These are phyloP conservation scores for Isichthys henryi DNA, from an alignment of 2,113 vertebrate species.

Conservation along the genomic window DNA sequence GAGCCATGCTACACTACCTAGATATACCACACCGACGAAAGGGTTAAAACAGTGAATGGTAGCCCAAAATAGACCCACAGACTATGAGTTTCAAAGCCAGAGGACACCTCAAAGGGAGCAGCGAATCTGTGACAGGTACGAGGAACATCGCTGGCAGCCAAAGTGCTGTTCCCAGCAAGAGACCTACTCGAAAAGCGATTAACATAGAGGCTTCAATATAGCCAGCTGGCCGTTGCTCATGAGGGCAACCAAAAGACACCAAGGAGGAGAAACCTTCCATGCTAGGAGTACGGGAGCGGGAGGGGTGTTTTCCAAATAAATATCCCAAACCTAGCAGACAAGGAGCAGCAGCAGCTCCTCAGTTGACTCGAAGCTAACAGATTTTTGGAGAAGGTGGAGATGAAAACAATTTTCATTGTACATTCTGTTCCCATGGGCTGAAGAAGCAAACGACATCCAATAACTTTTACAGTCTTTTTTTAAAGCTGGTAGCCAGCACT, in stretches of 20 bases:
- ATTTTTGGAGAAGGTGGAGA: neutral
- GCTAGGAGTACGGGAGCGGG: neutral
- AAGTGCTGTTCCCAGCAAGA: slow-evolving; percentile 13
- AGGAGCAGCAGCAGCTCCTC: neutral
- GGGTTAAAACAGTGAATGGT: neutral
- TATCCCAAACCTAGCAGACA: neutral
- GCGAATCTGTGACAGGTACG: neutral
- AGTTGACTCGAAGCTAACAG: neutral
- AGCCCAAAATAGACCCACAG: neutral
- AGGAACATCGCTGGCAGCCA: neutral
- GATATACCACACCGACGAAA: neutral
- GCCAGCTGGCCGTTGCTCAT: slow-evolving; percentile 43
- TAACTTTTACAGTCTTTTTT: neutral
- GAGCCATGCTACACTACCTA: neutral
- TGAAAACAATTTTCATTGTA: neutral
- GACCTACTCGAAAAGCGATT: slow-evolving; percentile 64
- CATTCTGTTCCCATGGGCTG: neutral
- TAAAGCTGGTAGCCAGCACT: neutral
- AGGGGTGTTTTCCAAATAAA: neutral
- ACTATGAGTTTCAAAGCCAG: neutral
- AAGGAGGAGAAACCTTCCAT: neutral
- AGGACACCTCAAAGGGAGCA: neutral
- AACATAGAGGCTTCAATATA: slow-evolving; percentile 50
- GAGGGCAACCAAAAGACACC: neutral
- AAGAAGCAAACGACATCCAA: neutral